Conservation (phyloP, 2,888 invertebrate species). For the Protodeltote pygarga region DNA sequence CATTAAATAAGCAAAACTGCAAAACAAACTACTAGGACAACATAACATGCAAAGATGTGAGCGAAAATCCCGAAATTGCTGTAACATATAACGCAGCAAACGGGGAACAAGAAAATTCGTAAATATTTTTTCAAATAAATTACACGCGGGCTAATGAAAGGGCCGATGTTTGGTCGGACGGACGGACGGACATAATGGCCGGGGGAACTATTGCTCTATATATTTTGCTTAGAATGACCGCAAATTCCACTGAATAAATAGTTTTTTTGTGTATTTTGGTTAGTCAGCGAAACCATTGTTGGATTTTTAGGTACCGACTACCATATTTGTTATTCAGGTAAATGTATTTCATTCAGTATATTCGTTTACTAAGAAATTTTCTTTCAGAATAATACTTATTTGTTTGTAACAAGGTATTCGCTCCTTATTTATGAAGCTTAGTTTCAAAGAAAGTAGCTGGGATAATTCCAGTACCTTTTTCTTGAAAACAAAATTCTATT, state of each 20-base stretch:
- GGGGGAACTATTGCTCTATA: slow-evolving; percentile 60
- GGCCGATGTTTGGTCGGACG: slow-evolving; percentile 46
- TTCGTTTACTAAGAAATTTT: slow-evolving; percentile 28
- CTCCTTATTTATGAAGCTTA: slow-evolving; percentile 37
- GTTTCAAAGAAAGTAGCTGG: slow-evolving; percentile 25
- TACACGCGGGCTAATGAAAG: slow-evolving; percentile 62
- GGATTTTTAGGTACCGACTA: slow-evolving; percentile 16
- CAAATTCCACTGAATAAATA: slow-evolving; percentile 65
- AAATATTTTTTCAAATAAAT: slow-evolving; percentile 63
- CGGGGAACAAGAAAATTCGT: slow-evolving; percentile 50
- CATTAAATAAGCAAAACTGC: slow-evolving; percentile 31
- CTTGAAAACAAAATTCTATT: slow-evolving; percentile 26
- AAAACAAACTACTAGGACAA: slow-evolving; percentile 39
- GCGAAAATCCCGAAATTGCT: slow-evolving; percentile 28
- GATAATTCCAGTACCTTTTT: slow-evolving; percentile 29
- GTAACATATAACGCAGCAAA: slow-evolving; percentile 43
- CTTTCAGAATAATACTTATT: slow-evolving; percentile 28
- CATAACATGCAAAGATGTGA: slow-evolving; percentile 54
- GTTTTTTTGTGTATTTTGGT: slow-evolving; percentile 48
- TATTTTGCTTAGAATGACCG: slow-evolving; percentile 66
- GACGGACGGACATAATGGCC: slow-evolving; percentile 45
- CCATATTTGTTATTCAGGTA: slow-evolving; percentile 38
- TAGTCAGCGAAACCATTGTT: slow-evolving; percentile 51
- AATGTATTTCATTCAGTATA: slow-evolving; percentile 37
- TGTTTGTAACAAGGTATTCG: slow-evolving; percentile 38